Evolutionary conservation across 2,888 invertebrate genomes (phyloP).

Genomic region (Diplolepis rosae): DNA sequence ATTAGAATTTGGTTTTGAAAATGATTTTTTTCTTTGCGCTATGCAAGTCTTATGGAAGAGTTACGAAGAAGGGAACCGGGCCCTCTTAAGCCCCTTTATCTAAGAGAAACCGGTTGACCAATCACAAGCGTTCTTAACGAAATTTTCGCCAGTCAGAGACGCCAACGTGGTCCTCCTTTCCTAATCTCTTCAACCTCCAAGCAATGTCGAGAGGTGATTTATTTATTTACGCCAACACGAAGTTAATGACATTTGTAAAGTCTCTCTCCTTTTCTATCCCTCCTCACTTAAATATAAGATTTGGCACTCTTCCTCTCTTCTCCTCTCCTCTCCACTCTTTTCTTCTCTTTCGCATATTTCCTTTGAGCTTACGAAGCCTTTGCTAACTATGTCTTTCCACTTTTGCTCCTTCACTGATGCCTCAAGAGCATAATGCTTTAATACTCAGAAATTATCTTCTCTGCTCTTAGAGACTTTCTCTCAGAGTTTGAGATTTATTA

Average conservation of each 20-base stretch:
- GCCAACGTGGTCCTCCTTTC: not conserved
- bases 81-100: not conserved
- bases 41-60: not conserved
- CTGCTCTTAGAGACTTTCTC: not conserved
- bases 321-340: not conserved
- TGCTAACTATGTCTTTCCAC: not conserved
- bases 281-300: not conserved
- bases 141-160: constrained; percentile 8
- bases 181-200: constrained; percentile 3
- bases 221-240: constrained; percentile 19
- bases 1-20: not conserved
- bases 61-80: not conserved
- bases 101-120: constrained; percentile 18
- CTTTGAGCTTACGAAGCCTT: too few species aligned
- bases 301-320: not conserved
- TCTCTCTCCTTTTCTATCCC: not conserved
- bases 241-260: constrained; percentile 28
- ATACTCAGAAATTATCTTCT: not conserved
- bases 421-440: not conserved
- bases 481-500: not conserved
- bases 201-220: constrained; percentile 14
- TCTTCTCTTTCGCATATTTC: not conserved
- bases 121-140: not conserved
- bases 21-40: not conserved
- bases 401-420: not conserved